Percentiles rank a stretch among this genome's conserved stretches.
Conservation (phyloP, 2,113 vertebrate genomes). For the Elephas maximus region DNA sequence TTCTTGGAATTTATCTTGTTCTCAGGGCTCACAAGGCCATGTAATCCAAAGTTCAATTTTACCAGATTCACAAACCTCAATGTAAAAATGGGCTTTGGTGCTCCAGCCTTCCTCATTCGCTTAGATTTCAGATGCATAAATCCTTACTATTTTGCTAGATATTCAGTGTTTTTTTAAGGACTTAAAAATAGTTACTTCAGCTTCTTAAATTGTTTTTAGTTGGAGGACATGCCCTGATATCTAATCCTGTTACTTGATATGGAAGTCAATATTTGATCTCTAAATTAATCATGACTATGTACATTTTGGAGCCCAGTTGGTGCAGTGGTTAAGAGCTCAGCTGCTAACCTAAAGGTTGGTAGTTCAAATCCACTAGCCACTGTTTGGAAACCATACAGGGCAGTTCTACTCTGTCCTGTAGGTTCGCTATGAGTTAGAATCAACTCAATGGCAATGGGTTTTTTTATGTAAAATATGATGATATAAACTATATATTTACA, state of each 20-base stretch:
- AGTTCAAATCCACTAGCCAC: too few relatives aligned
- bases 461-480: neutral
- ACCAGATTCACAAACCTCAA: slow-evolving; percentile 1
- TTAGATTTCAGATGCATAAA: slow-evolving; percentile 41
- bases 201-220: neutral
- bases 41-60: slow-evolving; percentile 32
- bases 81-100: neutral
- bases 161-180: neutral
- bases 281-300: slow-evolving; percentile 6
- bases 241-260: neutral
- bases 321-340: too few relatives aligned
- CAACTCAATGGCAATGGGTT: too few relatives aligned
- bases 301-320: neutral
- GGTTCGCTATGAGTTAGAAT: too few relatives aligned
- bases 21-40: neutral
- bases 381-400: too few relatives aligned
- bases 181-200: slow-evolving; percentile 14
- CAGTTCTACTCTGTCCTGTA: too few relatives aligned
- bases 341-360: too few relatives aligned
- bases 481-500: neutral
- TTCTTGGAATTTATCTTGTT: neutral
- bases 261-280: neutral
- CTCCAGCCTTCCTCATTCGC: neutral
- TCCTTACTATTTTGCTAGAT: neutral
- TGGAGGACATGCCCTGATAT: neutral